Percentiles rank a stretch among this genome's conserved stretches.
phyloP scores from a whole-genome alignment of 2,113 vertebrate genomes.

The Cephalopholis sonnerati region DNA sequence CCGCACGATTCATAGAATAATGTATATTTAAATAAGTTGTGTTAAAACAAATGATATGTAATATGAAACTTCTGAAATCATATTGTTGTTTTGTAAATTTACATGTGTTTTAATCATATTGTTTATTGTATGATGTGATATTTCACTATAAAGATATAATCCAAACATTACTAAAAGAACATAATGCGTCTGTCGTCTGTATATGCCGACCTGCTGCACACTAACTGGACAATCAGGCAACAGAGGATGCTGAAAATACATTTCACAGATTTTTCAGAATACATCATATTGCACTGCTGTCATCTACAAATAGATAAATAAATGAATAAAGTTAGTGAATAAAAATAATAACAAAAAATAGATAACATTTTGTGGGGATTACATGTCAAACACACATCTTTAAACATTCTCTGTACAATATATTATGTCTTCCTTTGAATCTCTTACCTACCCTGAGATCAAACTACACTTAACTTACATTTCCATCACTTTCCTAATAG shows the following conservation, averaged over 20 bases:
- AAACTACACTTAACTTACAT: too few species aligned
- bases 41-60: constrained; percentile 7
- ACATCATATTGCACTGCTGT: too few species aligned
- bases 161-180: not conserved
- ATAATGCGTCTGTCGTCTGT: not conserved
- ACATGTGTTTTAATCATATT: not conserved
- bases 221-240: too few species aligned
- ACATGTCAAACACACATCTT: not conserved
- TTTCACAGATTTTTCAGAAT: too few species aligned
- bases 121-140: not conserved
- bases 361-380: too few species aligned
- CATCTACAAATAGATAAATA: not conserved
- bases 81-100: not conserved
- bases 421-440: too few species aligned
- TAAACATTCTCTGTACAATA: too few species aligned
- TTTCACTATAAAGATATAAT: not conserved
- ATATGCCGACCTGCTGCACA: not conserved
- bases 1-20: not conserved
- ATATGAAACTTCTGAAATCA: not conserved
- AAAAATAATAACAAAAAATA: not conserved
- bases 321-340: not conserved
- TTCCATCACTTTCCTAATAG: too few species aligned
- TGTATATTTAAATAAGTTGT: not conserved
- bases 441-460: too few species aligned
- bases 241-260: too few species aligned